Conservation (phyloP, 2,113 vertebrate genomes). For the Hyperopisus bebe region DNA sequence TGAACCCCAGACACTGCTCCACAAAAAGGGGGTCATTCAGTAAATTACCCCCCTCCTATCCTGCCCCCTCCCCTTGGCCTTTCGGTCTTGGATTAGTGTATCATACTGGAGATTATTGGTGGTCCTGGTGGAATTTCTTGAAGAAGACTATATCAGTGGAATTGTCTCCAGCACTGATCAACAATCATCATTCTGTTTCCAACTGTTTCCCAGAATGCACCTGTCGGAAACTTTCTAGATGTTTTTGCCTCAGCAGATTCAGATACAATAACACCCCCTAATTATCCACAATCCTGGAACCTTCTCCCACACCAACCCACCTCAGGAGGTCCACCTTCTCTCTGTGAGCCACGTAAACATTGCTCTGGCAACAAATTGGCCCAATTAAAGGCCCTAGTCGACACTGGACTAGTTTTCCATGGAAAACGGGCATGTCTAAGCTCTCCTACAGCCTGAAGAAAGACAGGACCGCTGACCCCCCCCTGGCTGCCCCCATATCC, state of each 20-base stretch:
- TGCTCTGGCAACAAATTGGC: conserved; percentile 32
- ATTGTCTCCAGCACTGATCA: background rate
- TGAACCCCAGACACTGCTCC: background rate
- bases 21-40: background rate
- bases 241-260: background rate
- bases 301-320: background rate
- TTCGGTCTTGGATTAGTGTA: background rate
- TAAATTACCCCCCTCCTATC: background rate
- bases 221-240: background rate
- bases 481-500: background rate
- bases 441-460: background rate
- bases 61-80: background rate
- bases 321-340: background rate
- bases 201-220: background rate
- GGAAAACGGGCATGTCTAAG: background rate
- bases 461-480: background rate
- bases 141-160: background rate
- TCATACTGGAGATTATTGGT: background rate
- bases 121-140: background rate
- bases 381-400: conserved; percentile 33
- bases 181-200: background rate
- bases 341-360: background rate
- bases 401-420: conserved; percentile 22
- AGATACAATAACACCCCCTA: background rate
- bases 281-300: background rate